Percentiles rank a stretch among this genome's conserved stretches.
These are phyloP conservation scores for Ichneumoninae sp. DNA, from an alignment of 2,888 invertebrate species.

Conservation along the genomic window DNA sequence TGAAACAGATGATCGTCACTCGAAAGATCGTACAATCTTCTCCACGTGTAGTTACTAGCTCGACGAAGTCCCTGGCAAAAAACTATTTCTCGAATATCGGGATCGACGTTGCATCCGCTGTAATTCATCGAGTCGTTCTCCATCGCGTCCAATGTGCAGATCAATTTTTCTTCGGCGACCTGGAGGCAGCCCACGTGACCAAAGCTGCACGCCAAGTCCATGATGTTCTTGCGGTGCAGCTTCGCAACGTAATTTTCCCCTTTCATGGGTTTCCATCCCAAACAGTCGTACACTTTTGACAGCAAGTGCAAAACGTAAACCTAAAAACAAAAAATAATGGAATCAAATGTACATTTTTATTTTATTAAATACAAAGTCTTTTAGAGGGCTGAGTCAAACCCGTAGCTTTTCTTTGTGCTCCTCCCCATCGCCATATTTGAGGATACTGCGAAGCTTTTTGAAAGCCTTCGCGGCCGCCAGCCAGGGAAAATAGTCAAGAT, in stretches of 20 bases:
- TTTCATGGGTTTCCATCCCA: slow-evolving; percentile 85
- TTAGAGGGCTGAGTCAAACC: not conserved
- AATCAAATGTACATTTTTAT: slow-evolving; percentile 12
- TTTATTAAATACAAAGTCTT: not conserved
- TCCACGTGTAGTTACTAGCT: slow-evolving; percentile 87
- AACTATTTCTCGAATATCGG: slow-evolving; percentile 88
- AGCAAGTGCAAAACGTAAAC: slow-evolving; percentile 53
- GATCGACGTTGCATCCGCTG: slow-evolving; percentile 60
- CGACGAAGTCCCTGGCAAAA: slow-evolving; percentile 91
- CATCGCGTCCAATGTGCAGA: slow-evolving; percentile 76
- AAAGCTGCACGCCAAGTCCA: slow-evolving; percentile 88
- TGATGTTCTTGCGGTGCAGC: slow-evolving; percentile 87
- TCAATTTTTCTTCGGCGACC: slow-evolving; percentile 83
- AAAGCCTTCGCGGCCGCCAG: slow-evolving; percentile 90
- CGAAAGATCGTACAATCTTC: slow-evolving; percentile 88
- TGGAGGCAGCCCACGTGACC: slow-evolving; percentile 87
- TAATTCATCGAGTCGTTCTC: not conserved
- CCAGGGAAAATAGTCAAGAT: slow-evolving; percentile 94
- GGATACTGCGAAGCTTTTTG: slow-evolving; percentile 72
- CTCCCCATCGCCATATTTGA: slow-evolving; percentile 14
- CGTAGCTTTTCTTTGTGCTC: slow-evolving; percentile 4
- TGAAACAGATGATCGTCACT: slow-evolving; percentile 86
- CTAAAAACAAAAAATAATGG: slow-evolving; percentile 43
- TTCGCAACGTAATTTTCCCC: slow-evolving; percentile 86
- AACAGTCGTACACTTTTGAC: slow-evolving; percentile 83